phyloP scores from a whole-genome alignment of 2,113 vertebrate genomes.

The Papio anubis region DNA sequence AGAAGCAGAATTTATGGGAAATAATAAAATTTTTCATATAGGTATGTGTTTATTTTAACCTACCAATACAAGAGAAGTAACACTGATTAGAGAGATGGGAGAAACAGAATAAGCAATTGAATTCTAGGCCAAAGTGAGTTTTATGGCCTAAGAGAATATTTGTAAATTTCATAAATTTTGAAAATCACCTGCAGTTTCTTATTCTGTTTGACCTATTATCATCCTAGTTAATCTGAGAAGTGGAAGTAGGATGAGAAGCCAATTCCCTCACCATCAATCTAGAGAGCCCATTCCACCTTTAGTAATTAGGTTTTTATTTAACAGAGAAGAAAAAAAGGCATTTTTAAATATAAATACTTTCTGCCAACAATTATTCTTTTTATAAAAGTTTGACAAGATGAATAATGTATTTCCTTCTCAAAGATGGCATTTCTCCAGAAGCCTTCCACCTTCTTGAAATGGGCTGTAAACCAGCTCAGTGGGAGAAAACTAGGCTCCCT shows the following conservation, averaged over 20 bases:
- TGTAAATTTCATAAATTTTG: slow-evolving; percentile 6
- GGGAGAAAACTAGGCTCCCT: background rate
- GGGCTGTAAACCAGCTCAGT: background rate
- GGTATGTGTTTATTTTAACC: background rate
- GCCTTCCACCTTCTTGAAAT: slow-evolving; percentile 25
- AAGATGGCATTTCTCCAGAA: slow-evolving; percentile 53
- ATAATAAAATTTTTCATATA: background rate
- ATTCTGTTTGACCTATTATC: slow-evolving; percentile 20
- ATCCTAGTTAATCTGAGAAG: slow-evolving; percentile 35
- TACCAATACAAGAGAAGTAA: background rate
- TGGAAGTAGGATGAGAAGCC: slow-evolving; percentile 21
- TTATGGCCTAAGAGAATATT: slow-evolving; percentile 6
- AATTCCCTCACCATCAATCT: slow-evolving; percentile 65
- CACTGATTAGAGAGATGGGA: slow-evolving; percentile 12
- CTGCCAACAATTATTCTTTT: slow-evolving; percentile 56
- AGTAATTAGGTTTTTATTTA: slow-evolving; percentile 68
- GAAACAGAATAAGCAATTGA: background rate
- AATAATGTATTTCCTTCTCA: slow-evolving; percentile 59
- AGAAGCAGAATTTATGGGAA: slow-evolving; percentile 32
- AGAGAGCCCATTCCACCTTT: slow-evolving; percentile 45
- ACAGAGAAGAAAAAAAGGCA: slow-evolving; percentile 41
- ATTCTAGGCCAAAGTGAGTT: slow-evolving; percentile 13
- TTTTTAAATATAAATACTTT: slow-evolving; percentile 71
- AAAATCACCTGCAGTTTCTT: slow-evolving; percentile 60
- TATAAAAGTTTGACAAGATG: slow-evolving; percentile 65